Base-by-base conservation (phyloP, 2,113 vertebrate species). In the Pardalotus punctatus region DNA sequence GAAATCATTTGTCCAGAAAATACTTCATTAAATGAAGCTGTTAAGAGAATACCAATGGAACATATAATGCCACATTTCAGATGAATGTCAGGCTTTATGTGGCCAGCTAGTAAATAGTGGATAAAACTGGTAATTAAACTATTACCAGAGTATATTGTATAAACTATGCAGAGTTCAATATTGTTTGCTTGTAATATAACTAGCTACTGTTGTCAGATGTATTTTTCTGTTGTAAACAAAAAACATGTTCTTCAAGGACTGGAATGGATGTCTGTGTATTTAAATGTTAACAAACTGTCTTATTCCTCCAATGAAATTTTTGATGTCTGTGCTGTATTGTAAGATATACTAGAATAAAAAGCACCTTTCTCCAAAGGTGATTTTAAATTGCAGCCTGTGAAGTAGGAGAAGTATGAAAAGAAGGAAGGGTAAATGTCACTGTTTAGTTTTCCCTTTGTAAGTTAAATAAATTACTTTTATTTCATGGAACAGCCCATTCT, bases 61-160 rank as follows among this genome's bases (percentile, higher is more conserved):
- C 94, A 64, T 97, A 96, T 93, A 98, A 97, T 96, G 97, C 98
- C 98, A 96, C 97, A 98, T 98, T 97, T 99, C 98, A 98, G 98
- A 98, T 98, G 99, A 99, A 99, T 99, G 99, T 99, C 98, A 98
- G 98, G 98, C 98, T 99, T 98, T 98, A 98, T 98, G 98, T 98
- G 98, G 99, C 99, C 98, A 98, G 98, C 97, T 99, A 98, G 98
- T 98, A 97, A 98, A 98, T 98, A 97, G 98, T 98, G 98, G 97
- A 97, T 98, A 97, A 99, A 97, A 98, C 98, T 98, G 98, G 98
- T 98, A 98, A 98, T 98, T 97, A 98, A 98, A 97, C 98, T 98
- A 97, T 98, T 98, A 98, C 97, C 97, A 98, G 97, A 97, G 97
- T 98, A 98, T 98, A 98, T 98, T 99, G 98, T 99, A 99, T 98